A percentile compares a stretch with the other conserved stretches of the same genome.
Conservation (phyloP, 2,888 invertebrate genomes). For the Eretmocerus hayati region DNA sequence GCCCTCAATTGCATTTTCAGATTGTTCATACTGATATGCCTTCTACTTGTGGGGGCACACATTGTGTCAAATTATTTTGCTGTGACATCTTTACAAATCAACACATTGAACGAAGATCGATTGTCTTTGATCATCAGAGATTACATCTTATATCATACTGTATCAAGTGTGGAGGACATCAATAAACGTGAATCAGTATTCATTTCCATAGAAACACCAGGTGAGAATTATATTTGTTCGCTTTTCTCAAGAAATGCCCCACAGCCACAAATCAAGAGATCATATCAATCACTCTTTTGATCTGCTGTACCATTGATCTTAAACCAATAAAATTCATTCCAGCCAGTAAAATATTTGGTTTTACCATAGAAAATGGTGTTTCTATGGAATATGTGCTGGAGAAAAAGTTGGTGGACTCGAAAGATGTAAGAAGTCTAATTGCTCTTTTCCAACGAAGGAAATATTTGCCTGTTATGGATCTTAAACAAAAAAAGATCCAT, state of each 20-base stretch:
- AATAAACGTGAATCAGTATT: constrained; percentile 67
- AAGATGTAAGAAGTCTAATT: constrained; percentile 45
- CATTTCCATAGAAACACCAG: constrained; percentile 51
- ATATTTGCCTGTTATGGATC: constrained; percentile 54
- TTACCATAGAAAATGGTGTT: constrained; percentile 55
- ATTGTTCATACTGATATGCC: constrained; percentile 66
- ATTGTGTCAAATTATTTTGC: constrained; percentile 83
- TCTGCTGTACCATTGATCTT: no score
- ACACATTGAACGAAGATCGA: constrained; percentile 74
- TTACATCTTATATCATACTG: constrained; percentile 57
- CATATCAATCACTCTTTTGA: no score
- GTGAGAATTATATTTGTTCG: no score
- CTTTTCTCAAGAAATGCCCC: no score
- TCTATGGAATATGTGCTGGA: constrained; percentile 48
- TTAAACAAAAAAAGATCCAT: constrained; percentile 49
- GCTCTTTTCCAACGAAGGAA: constrained; percentile 48
- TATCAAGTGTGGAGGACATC: constrained; percentile 58
- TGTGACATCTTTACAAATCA: constrained; percentile 71
- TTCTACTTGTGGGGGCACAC: constrained; percentile 69
- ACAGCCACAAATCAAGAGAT: no score
- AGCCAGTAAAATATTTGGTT: constrained; percentile 58
- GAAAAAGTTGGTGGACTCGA: constrained; percentile 27
- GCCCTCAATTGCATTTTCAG: constrained; percentile 47
- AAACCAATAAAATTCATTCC: no score
- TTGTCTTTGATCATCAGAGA: constrained; percentile 62